Evolutionary conservation across 2,113 vertebrate species (phyloP).

Genomic region (Meles meles): DNA sequence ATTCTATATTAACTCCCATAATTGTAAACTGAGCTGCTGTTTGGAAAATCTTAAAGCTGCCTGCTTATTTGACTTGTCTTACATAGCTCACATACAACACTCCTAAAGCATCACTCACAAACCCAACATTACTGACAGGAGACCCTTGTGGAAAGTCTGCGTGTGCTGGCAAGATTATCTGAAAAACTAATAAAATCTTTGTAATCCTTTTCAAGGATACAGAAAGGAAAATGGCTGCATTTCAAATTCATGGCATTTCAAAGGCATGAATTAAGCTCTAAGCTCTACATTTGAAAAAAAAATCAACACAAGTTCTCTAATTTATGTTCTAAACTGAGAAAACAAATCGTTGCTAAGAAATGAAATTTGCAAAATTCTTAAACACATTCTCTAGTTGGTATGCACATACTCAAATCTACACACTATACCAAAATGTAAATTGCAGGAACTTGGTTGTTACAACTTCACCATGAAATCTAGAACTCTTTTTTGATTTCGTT

Average conservation of each 20-base stretch:
- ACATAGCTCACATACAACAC: not conserved
- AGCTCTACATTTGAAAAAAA: constrained; percentile 57
- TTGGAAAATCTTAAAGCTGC: constrained; percentile 44
- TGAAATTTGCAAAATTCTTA: constrained; percentile 71
- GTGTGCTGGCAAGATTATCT: constrained; percentile 58
- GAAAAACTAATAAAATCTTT: constrained; percentile 72
- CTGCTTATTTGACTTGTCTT: constrained; percentile 51
- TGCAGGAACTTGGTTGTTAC: constrained; percentile 36
- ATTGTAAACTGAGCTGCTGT: constrained; percentile 23
- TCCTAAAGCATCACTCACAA: constrained; percentile 16
- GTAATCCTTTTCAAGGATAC: constrained; percentile 66
- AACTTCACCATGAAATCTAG: constrained; percentile 19
- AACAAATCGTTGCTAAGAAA: constrained; percentile 76
- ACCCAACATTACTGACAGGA: constrained; percentile 14
- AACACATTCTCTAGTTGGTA: constrained; percentile 67
- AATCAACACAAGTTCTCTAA: constrained; percentile 69
- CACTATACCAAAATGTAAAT: constrained; percentile 59
- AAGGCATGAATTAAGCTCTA: constrained; percentile 72
- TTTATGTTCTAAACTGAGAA: constrained; percentile 74
- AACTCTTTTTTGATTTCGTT: constrained; percentile 25
- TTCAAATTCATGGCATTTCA: constrained; percentile 75
- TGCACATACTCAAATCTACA: constrained; percentile 59
- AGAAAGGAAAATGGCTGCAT: constrained; percentile 68
- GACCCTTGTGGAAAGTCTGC: constrained; percentile 55
- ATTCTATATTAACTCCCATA: not conserved